Base-by-base conservation (phyloP, 2,888 invertebrate genomes). In the Diaprepes abbreviatus region DNA sequence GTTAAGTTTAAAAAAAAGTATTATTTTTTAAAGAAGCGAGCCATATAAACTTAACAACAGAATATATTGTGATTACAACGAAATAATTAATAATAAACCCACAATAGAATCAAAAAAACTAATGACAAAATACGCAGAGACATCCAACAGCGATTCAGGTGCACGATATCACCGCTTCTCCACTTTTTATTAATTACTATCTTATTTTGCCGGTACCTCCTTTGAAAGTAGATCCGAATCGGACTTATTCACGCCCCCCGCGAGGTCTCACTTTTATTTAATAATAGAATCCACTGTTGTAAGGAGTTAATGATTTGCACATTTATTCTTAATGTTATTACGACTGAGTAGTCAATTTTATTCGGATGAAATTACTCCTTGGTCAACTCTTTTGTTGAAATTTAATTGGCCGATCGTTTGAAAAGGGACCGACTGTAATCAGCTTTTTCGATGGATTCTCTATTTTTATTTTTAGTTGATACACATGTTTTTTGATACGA, bases 241-340 rank as follows among this genome's bases (percentile, higher is more conserved):
- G 33, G 57, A 19, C 45, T 36, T 31, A 45, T 43, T 60, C 58
- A 52, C 31, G 59, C 66, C 70, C 65, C 70, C 70, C 33, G 45
- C 59, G 45, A 14, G 17, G 2, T 16, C 16, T 60, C 35, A 65
- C 70, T 70, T 66, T 70, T 70, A 70, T 70, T 70, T 43, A 66
- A 70, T 70, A 70, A 65, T 70, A 70, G 70, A 70, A 70, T 54
- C 69, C 64, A 58, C 64, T 69, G 68, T 66, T 66, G 60, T 52
- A 58, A 52, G 66, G 54, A 66, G 66, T 68, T 69, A 69, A 69
- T 69, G 69, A 69, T 69, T 70, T 55, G 70, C 70, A 65, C 70
- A 60, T 55, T 70, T 59, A 57, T 69, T 59, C 59, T 59, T 24
- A 28, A 31, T 16, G 43, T 54, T 62, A 68, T 68, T 62, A 66